Evolutionary conservation across 2,888 invertebrate species (phyloP).

Genomic region (Scelioninae gen. 1): DNA sequence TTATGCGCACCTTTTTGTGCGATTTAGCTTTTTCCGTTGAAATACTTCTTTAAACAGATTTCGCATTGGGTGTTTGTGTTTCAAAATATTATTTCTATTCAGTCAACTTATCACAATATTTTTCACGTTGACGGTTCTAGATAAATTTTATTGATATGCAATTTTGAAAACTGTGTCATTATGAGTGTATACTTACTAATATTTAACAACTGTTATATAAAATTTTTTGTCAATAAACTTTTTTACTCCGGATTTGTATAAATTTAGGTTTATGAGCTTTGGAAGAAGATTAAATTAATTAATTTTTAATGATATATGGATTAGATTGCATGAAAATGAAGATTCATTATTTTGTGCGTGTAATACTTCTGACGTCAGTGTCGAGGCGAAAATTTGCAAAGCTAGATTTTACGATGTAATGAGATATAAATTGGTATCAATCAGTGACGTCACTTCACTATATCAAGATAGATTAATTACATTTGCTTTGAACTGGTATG

Average conservation of each 20-base stretch:
- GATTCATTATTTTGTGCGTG: too few species aligned
- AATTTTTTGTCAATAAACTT: too few species aligned
- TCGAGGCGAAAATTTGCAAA: not conserved
- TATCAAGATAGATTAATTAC: not conserved
- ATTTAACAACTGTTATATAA: too few species aligned
- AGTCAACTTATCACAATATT: not conserved
- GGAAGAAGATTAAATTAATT: too few species aligned
- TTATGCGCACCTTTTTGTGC: not conserved
- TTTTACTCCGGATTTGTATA: too few species aligned
- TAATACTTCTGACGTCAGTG: not conserved
- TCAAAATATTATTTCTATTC: not conserved
- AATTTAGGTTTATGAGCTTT: too few species aligned
- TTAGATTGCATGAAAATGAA: too few species aligned
- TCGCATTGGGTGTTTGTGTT: not conserved
- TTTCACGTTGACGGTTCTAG: not conserved
- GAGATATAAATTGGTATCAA: conserved; percentile 5
- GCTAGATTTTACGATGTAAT: not conserved
- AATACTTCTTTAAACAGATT: not conserved
- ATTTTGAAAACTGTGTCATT: too few species aligned
- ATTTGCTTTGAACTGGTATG: not conserved
- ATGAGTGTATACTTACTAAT: too few species aligned
- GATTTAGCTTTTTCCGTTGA: not conserved
- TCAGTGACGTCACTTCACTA: not conserved
- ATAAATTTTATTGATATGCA: too few species aligned
- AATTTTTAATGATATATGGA: too few species aligned